Base-by-base conservation (phyloP, 2,888 invertebrate species). In the Patella ulyssiponensis region DNA sequence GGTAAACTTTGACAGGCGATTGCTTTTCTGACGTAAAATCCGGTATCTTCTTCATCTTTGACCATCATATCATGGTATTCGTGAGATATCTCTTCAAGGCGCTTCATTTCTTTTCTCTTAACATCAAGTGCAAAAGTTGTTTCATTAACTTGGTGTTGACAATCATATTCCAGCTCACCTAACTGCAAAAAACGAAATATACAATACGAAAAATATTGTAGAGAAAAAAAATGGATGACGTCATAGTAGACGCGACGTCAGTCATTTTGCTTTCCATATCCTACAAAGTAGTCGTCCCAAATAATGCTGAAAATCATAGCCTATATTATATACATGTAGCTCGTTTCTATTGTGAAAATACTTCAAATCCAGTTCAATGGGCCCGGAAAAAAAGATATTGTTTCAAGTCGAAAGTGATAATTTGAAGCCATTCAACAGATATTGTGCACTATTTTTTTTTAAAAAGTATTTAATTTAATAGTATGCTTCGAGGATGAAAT, bases 1-100 rank as follows among this genome's bases (percentile, higher is more conserved):
- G 64, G 23, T 23, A 64, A 7, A 20, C 23, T 23, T 23, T 23
- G 20, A 15, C 64, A 64, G 4, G 64, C 20, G 23, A 23, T 23
- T 15, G 64, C 14, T 23, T 7, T 23, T 64, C 23, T 64, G 20
- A 64, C 23, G 23, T 64, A 64, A 64, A 64, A 64, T 11, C 64
- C 64, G 7, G 64, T 64, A 64, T 64, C 64, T 12, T 23, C 64
- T 9, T 23, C 64, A 23, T 64, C 20, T 64, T 23, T 20, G 14
- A 64, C 64, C 64, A 64, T 64, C 23, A 64, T 64, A 12, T 64
- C 64, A 14, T 64, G 64, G 14, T 64, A 15, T 64, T 64, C 64
- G 2, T 23, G 20, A 4, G 20, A 17, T 23, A 64, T 64, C 23
- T 64, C 64, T 64, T 23, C 64, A 12, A 64, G 23, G 9, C 64